Percentiles rank a stretch among this genome's conserved stretches.
Conservation (phyloP, 2,888 invertebrate genomes). For the Harmothoe impar region DNA sequence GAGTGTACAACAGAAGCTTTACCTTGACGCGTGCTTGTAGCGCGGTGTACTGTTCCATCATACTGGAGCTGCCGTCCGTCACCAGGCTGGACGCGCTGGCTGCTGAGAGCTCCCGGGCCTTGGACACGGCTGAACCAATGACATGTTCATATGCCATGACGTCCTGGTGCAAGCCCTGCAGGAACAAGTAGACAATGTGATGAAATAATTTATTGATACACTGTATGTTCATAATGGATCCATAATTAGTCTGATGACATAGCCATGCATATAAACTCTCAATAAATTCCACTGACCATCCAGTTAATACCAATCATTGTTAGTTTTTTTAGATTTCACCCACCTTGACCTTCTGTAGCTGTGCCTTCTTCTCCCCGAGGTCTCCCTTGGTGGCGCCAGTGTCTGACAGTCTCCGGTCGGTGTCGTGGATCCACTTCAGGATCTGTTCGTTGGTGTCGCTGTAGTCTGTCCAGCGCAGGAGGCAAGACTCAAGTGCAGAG, state of each 20-base stretch:
- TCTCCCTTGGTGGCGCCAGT: slow-evolving; percentile 77
- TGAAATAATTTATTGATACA: neutral
- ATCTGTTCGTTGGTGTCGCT: slow-evolving; percentile 96
- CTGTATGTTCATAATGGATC: neutral
- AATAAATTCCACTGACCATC: too few species aligned
- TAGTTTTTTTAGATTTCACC: neutral
- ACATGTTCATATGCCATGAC: slow-evolving; percentile 98
- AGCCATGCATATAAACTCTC: too few species aligned
- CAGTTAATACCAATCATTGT: too few species aligned
- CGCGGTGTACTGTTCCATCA: slow-evolving; percentile 94
- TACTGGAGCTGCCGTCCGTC: slow-evolving; percentile 89
- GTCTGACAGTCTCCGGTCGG: slow-evolving; percentile 89
- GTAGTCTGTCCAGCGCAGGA: slow-evolving; percentile 95
- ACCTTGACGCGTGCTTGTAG: slow-evolving; percentile 91
- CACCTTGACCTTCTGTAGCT: slow-evolving; percentile 81
- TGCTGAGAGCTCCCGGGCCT: slow-evolving; percentile 95
- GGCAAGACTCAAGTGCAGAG: slow-evolving; percentile 92
- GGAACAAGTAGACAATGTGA: neutral
- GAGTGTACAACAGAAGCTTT: slow-evolving; percentile 40
- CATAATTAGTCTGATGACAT: too few species aligned
- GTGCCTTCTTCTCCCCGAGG: slow-evolving; percentile 81
- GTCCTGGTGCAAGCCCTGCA: slow-evolving; percentile 85
- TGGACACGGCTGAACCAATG: slow-evolving; percentile 96
- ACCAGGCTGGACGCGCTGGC: slow-evolving; percentile 87
- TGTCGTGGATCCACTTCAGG: slow-evolving; percentile 96